phyloP scores from a whole-genome alignment of 2,113 vertebrate genomes.

The Tonatia bakeri region DNA sequence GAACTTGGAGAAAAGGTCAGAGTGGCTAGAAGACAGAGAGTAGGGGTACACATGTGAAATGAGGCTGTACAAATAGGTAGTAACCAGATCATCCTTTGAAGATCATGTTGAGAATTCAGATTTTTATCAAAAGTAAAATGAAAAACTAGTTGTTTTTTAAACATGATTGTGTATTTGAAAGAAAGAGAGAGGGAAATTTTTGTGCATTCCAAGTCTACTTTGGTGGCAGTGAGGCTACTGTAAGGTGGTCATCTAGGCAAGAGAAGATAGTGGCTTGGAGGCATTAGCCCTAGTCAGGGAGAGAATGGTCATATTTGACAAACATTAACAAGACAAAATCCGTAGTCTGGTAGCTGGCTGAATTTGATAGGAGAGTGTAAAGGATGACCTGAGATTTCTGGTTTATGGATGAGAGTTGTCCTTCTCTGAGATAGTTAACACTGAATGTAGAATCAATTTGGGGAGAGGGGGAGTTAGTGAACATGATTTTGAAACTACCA shows the following conservation, averaged over 20 bases:
- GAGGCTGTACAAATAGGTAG: neutral
- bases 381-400: neutral
- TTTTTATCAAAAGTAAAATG: neutral
- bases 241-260: neutral
- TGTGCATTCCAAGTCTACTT: neutral
- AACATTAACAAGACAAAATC: neutral
- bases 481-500: neutral
- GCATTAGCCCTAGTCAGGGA: accelerated
- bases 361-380: neutral
- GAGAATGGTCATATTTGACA: neutral
- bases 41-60: neutral
- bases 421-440: neutral
- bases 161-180: neutral
- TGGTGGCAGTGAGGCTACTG: neutral
- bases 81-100: neutral
- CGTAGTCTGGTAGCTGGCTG: neutral
- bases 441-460: neutral
- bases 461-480: neutral
- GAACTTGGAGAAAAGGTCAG: neutral
- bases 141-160: neutral
- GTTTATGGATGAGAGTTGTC: neutral
- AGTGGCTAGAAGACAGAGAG: neutral
- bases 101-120: neutral
- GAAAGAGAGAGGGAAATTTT: neutral
- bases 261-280: neutral